Evolutionary conservation across 2,797 vertebrate genomes (phyloP).

Genomic region (Characodon lateralis): DNA sequence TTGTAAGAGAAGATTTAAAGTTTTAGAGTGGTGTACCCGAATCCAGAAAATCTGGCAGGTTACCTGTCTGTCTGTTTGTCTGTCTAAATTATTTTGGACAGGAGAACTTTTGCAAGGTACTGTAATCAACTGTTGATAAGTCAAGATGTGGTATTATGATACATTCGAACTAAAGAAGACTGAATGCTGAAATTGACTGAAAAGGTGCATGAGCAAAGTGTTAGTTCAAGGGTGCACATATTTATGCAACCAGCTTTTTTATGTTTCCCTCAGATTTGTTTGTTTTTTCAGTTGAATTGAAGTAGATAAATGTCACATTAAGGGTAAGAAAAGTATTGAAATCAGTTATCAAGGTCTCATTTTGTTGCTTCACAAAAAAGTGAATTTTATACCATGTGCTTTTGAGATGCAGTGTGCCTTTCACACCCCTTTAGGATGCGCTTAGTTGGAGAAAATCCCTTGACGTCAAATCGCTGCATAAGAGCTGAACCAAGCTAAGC

Average conservation of each 20-base stretch:
- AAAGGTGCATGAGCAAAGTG: background rate
- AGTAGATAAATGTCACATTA: background rate
- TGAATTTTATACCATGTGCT: background rate
- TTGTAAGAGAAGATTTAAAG: background rate
- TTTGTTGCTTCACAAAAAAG: background rate
- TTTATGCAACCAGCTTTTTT: background rate
- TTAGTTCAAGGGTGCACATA: background rate
- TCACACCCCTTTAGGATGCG: constrained; percentile 24
- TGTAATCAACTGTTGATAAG: background rate
- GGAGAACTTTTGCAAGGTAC: background rate
- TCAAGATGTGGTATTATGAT: background rate
- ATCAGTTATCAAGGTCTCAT: background rate
- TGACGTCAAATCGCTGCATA: constrained; percentile 56
- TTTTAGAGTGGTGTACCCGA: background rate
- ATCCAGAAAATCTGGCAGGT: background rate
- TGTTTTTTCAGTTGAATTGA: background rate
- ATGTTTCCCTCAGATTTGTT: background rate
- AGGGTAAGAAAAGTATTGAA: background rate
- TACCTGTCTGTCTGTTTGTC: too few relatives aligned
- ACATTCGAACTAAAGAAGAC: background rate
- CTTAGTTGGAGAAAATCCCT: constrained; percentile 42
- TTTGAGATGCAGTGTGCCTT: background rate
- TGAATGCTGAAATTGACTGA: background rate
- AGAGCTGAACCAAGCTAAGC: constrained; percentile 48
- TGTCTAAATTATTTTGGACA: too few relatives aligned